Evolutionary conservation across 2,888 invertebrate genomes (phyloP).

Genomic region (Autographa gamma): DNA sequence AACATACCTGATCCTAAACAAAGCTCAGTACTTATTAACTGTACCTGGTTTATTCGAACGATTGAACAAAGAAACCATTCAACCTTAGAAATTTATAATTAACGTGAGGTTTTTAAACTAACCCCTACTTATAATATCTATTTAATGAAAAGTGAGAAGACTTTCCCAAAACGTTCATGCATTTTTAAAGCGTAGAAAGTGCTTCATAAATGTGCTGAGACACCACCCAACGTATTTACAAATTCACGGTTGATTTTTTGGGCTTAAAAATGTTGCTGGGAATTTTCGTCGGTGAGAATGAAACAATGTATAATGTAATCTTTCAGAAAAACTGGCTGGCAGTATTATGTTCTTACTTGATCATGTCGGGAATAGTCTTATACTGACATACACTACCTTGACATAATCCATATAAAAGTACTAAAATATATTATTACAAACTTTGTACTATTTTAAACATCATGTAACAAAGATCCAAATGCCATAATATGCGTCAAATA

Average conservation of each 20-base stretch:
- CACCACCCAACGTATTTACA: conserved; percentile 26
- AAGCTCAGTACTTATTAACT: conserved; percentile 23
- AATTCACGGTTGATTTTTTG: conserved; percentile 31
- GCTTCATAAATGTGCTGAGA: conserved; percentile 27
- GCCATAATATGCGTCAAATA: no score
- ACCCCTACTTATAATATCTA: conserved; percentile 5
- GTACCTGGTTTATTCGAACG: conserved; percentile 11
- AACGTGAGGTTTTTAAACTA: not conserved
- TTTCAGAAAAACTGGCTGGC: conserved; percentile 6
- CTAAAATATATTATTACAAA: no score
- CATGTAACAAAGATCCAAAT: no score
- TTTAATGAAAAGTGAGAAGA: conserved; percentile 24
- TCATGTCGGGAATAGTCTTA: no score
- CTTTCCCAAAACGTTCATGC: conserved; percentile 33
- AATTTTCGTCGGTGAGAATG: conserved; percentile 35
- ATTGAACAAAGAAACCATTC: not conserved
- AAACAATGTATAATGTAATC: conserved; percentile 21
- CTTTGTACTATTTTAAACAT: no score
- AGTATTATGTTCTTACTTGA: no score
- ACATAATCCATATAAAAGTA: no score
- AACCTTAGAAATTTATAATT: not conserved
- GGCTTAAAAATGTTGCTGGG: conserved; percentile 38
- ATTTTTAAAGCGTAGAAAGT: conserved; percentile 39
- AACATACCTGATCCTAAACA: conserved; percentile 18
- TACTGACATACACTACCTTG: no score